These are phyloP conservation scores for Oligia strigilis DNA, from an alignment of 2,888 invertebrate species.

Conservation along the genomic window DNA sequence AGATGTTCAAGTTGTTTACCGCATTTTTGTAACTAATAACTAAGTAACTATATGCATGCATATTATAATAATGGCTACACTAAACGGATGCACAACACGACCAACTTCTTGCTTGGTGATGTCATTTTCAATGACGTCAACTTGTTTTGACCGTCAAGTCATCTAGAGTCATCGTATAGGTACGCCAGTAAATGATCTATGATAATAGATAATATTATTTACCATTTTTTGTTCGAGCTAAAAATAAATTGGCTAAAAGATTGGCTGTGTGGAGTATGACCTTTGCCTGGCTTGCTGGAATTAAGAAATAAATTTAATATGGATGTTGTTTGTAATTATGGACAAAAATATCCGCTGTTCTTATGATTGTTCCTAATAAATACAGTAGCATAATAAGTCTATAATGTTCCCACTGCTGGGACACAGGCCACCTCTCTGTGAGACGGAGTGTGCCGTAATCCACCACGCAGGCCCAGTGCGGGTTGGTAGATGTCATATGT, in stretches of 20 bases:
- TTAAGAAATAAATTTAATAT: conserved; percentile 1
- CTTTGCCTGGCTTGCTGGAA: conserved; percentile 23
- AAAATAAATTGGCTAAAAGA: conserved; percentile 3
- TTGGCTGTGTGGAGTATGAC: conserved; percentile 19
- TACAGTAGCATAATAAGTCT: no score
- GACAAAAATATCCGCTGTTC: not conserved
- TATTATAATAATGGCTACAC: conserved; percentile 55
- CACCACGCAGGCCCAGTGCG: no score
- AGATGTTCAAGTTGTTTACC: no score
- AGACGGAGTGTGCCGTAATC: no score
- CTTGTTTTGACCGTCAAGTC: conserved; percentile 41
- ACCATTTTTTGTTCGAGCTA: conserved; percentile 24
- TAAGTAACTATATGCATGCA: conserved; percentile 11
- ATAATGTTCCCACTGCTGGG: no score
- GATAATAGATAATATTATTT: not conserved
- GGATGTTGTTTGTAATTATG: not conserved
- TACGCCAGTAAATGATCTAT: conserved; percentile 39
- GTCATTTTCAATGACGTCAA: conserved; percentile 60
- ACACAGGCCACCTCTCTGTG: no score
- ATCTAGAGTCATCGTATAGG: conserved; percentile 10
- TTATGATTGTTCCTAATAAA: not conserved
- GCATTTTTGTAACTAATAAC: no score
- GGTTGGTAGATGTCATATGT: no score
- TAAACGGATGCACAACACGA: conserved; percentile 69
- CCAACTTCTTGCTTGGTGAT: conserved; percentile 56